A percentile compares a stretch with the other conserved stretches of the same genome.
These are phyloP conservation scores for Amphimedon queenslandica DNA, from an alignment of 37 sponge, comb jelly and placozoan species.

Conservation along the genomic window DNA sequence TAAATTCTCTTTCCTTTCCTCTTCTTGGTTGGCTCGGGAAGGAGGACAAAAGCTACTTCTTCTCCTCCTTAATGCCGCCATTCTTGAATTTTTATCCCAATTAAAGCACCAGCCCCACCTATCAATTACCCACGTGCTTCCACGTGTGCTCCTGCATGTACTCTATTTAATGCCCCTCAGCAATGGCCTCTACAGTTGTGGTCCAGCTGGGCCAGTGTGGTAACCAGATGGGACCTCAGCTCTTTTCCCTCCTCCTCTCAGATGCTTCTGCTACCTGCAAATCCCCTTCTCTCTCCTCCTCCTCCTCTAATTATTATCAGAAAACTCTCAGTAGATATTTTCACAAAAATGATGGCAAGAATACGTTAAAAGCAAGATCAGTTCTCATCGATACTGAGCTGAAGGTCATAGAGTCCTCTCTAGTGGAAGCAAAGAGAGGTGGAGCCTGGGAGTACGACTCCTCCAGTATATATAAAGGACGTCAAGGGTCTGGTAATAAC, in stretches of 20 bases:
- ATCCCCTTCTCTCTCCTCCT: neutral
- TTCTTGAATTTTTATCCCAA: too few relatives aligned
- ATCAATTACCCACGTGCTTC: too few relatives aligned
- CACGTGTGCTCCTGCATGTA: too few relatives aligned
- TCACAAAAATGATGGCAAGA: neutral
- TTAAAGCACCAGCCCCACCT: too few relatives aligned
- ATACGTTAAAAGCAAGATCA: slow-evolving; percentile 44
- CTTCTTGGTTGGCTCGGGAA: too few relatives aligned
- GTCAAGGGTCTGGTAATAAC: slow-evolving; percentile 87
- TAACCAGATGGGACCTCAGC: slow-evolving; percentile 76
- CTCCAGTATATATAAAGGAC: slow-evolving; percentile 40
- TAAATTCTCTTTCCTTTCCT: too few relatives aligned
- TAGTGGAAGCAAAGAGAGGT: slow-evolving; percentile 21
- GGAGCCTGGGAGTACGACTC: slow-evolving; percentile 46
- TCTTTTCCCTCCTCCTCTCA: slow-evolving; percentile 44
- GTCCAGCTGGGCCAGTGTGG: slow-evolving; percentile 92
- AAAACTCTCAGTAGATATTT: slow-evolving; percentile 65
- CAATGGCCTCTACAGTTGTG: slow-evolving; percentile 65
- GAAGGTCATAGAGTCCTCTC: slow-evolving; percentile 71
- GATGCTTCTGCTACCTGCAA: slow-evolving; percentile 30
- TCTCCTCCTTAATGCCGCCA: too few relatives aligned
- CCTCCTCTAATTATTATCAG: slow-evolving; percentile 4
- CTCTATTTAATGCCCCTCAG: slow-evolving; percentile 2
- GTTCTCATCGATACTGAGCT: slow-evolving; percentile 84
- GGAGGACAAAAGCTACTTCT: too few relatives aligned